These are phyloP conservation scores for Omphaloscelis lunosa DNA, from an alignment of 2,888 invertebrate species.

Conservation along the genomic window DNA sequence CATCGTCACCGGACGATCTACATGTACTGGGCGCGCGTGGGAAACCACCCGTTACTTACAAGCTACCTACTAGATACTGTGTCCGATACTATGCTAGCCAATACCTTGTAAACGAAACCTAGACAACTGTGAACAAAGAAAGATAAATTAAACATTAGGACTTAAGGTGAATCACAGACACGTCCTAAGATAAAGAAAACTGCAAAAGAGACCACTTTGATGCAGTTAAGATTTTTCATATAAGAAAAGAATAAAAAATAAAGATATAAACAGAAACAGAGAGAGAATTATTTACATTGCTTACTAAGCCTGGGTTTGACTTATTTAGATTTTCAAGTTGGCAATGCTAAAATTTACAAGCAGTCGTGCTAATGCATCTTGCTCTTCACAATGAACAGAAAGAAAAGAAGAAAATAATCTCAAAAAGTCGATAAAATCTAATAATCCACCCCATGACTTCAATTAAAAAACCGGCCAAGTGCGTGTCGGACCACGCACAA, in stretches of 20 bases:
- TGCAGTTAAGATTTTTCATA: background rate
- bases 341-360: background rate
- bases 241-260: background rate
- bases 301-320: background rate
- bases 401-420: background rate
- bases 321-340: background rate
- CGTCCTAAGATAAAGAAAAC: background rate
- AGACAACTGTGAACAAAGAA: background rate
- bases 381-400: background rate
- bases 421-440: background rate
- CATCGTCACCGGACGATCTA: slow-evolving; percentile 74
- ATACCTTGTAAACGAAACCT: slow-evolving; percentile 46
- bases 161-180: background rate
- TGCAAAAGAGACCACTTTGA: background rate
- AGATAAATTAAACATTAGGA: slow-evolving; percentile 3
- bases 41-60: slow-evolving; percentile 73
- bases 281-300: background rate
- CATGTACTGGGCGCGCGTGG: slow-evolving; percentile 76
- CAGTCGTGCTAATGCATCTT: too few species aligned
- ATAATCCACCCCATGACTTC: background rate
- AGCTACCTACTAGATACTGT: slow-evolving; percentile 57
- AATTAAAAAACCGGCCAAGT: too few species aligned
- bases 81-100: slow-evolving; percentile 44
- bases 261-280: background rate
- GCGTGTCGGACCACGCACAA: too few species aligned